Evolutionary conservation across 2,797 vertebrate genomes (phyloP).

Genomic region (Rhinella marina): DNA sequence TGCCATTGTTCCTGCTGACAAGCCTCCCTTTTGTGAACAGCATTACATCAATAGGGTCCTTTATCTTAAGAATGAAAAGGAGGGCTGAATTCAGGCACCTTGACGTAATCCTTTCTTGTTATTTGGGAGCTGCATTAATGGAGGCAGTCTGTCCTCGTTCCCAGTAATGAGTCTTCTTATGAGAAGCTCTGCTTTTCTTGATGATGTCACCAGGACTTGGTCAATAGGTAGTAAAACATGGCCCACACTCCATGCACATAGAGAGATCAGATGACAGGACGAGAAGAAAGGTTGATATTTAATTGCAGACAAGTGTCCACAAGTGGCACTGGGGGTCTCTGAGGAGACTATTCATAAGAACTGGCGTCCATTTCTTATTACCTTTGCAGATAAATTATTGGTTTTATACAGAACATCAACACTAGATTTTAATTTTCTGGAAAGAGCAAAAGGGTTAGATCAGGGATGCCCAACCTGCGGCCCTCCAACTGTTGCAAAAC

Average conservation of each 20-base stretch:
- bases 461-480: too few relatives aligned
- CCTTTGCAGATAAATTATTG: not conserved
- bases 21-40: conserved; percentile 58
- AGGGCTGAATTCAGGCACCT: conserved; percentile 39
- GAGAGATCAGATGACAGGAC: conserved; percentile 42
- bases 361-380: not conserved
- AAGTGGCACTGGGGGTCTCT: not conserved
- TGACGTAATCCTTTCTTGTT: conserved; percentile 43
- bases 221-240: conserved; percentile 58
- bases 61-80: conserved; percentile 1
- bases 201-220: conserved; percentile 55
- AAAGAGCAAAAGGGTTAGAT: not conserved
- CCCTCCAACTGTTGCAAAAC: too few relatives aligned
- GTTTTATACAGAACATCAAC: not conserved
- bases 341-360: not conserved
- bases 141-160: conserved; percentile 45
- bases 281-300: conserved; percentile 1
- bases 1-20: conserved; percentile 59
- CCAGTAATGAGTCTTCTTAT: conserved; percentile 57
- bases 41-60: conserved; percentile 61
- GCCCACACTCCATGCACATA: conserved; percentile 5
- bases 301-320: conserved; percentile 26
- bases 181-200: conserved; percentile 19
- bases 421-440: not conserved
- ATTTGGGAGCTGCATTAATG: conserved; percentile 46